A percentile compares a stretch with the other conserved stretches of the same genome.
Evolutionary conservation across 2,113 vertebrate species (phyloP).

Genomic region (Protobothrops mucrosquamatus): DNA sequence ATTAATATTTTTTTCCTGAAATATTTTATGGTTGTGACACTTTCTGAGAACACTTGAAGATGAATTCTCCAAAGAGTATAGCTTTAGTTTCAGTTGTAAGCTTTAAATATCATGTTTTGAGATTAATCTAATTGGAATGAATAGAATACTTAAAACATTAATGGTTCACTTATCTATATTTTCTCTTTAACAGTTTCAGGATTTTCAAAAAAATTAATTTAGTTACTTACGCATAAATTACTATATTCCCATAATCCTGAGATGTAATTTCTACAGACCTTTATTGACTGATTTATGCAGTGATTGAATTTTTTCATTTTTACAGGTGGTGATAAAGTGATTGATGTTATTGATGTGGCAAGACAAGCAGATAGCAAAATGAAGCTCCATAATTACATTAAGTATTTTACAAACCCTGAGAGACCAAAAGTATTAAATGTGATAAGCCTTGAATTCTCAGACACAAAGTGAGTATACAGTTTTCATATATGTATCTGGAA

Average conservation of each 20-base stretch:
- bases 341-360: slow-evolving; percentile 98
- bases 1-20: neutral
- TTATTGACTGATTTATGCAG: neutral
- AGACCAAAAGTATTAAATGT: slow-evolving; percentile 97
- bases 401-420: slow-evolving; percentile 88
- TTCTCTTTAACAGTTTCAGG: neutral
- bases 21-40: neutral
- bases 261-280: neutral
- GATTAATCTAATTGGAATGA: neutral
- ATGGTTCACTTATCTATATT: neutral
- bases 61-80: neutral
- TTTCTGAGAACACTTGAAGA: neutral
- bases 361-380: slow-evolving; percentile 99
- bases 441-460: slow-evolving; percentile 99
- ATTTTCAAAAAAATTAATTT: neutral
- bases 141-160: neutral
- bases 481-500: slow-evolving; percentile 22
- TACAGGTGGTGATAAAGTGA: slow-evolving; percentile 92
- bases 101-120: neutral
- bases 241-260: neutral
- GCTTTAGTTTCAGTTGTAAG: neutral
- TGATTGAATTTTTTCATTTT: slow-evolving; percentile 46
- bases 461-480: slow-evolving; percentile 87
- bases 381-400: slow-evolving; percentile 92
- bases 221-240: slow-evolving; percentile 5